phyloP scores from a whole-genome alignment of 2,113 vertebrate species.

The Platichthys stellatus region DNA sequence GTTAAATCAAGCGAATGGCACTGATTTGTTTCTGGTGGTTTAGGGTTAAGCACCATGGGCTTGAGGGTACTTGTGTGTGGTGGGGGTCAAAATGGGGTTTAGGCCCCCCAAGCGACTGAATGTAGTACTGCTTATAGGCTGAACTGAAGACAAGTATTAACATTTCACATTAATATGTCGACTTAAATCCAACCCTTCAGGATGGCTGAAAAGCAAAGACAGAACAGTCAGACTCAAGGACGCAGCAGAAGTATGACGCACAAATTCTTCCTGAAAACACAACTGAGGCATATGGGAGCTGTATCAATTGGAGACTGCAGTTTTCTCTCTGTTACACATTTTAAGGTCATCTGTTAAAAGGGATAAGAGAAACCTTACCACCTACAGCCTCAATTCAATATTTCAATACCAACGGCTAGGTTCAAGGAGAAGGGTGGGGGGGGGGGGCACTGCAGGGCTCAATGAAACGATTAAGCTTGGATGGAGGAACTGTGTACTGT shows the following conservation, averaged over 20 bases:
- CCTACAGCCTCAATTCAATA: conserved; percentile 1
- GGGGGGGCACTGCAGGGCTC: too few relatives aligned
- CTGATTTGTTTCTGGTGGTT: neutral
- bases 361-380: neutral
- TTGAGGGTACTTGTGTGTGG: neutral
- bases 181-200: neutral
- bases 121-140: neutral
- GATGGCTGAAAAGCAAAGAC: neutral
- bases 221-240: neutral
- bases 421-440: too few relatives aligned
- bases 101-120: neutral
- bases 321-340: neutral
- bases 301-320: neutral
- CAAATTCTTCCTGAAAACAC: neutral
- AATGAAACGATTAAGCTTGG: too few relatives aligned
- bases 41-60: neutral
- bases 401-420: neutral
- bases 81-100: neutral
- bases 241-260: conserved; percentile 7
- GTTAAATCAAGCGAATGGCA: neutral
- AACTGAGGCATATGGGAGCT: neutral
- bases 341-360: neutral
- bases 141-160: neutral
- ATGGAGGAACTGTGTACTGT: neutral
- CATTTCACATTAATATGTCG: neutral